A percentile compares a stretch with the other conserved stretches of the same genome.
These are phyloP conservation scores for Drosophila tanythrix DNA, from an alignment of 2,888 invertebrate species.

Conservation along the genomic window DNA sequence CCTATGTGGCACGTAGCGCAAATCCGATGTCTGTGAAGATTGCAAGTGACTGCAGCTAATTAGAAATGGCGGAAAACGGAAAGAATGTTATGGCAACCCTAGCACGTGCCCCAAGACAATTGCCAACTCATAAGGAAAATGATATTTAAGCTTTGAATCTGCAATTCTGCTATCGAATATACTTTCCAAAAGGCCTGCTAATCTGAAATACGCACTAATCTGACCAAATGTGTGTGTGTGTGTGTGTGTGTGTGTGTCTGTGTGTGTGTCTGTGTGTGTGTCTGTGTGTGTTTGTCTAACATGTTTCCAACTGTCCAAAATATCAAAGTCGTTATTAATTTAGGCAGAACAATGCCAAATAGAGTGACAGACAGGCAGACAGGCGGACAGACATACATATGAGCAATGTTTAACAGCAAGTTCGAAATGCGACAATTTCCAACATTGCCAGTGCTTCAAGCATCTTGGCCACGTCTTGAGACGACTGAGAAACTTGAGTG, in stretches of 20 bases:
- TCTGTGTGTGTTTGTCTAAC: slow-evolving; percentile 4
- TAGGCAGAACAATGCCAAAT: slow-evolving; percentile 30
- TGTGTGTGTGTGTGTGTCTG: neutral
- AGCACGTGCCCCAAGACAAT: slow-evolving; percentile 61
- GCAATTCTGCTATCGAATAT: neutral
- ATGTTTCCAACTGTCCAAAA: slow-evolving; percentile 50
- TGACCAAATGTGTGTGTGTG: slow-evolving; percentile 14
- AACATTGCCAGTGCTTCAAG: slow-evolving; percentile 18
- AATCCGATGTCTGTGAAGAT: slow-evolving; percentile 57
- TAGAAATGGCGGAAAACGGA: slow-evolving; percentile 50
- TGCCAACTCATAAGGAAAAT: slow-evolving; percentile 52
- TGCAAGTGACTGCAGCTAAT: slow-evolving; percentile 69
- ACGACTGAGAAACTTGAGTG: slow-evolving; percentile 62
- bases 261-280: too few relatives aligned
- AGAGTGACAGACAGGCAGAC: neutral
- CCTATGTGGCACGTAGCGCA: slow-evolving; percentile 58
- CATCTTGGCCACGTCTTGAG: slow-evolving; percentile 47
- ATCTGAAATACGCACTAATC: slow-evolving; percentile 39
- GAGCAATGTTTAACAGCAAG: slow-evolving; percentile 14
- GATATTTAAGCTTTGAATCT: slow-evolving; percentile 13
- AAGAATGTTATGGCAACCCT: slow-evolving; percentile 66
- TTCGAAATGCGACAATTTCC: slow-evolving; percentile 51
- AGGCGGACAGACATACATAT: neutral
- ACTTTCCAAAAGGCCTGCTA: slow-evolving; percentile 17
- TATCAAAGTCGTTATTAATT: slow-evolving; percentile 59